phyloP scores from a whole-genome alignment of 2,113 vertebrate genomes.

The Oncorhynchus kisutch region DNA sequence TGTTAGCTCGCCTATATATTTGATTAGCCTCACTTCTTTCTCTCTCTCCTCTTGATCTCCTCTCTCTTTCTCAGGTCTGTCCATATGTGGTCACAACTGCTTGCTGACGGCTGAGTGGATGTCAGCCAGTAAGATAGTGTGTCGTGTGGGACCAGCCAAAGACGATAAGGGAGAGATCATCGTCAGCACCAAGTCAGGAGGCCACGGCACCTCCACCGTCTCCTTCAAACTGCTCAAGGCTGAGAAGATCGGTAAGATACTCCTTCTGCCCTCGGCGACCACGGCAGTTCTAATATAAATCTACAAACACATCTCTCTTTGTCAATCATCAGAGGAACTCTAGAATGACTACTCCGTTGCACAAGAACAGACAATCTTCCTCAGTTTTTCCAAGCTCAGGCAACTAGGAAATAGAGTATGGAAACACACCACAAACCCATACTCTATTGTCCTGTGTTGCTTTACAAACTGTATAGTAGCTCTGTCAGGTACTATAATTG shows the following conservation, averaged over 20 bases:
- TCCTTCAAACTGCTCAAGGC: slow-evolving; percentile 93
- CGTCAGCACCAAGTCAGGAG: slow-evolving; percentile 94
- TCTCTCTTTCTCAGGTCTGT: slow-evolving; percentile 78
- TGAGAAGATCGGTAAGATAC: slow-evolving; percentile 90
- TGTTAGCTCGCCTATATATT: neutral
- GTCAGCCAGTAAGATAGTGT: slow-evolving; percentile 96
- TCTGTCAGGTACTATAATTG: slow-evolving; percentile 12
- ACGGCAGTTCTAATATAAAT: too few species aligned
- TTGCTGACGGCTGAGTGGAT: slow-evolving; percentile 98
- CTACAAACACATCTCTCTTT: neutral
- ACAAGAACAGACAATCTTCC: neutral
- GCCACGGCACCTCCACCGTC: slow-evolving; percentile 91
- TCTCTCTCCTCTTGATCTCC: too few species aligned
- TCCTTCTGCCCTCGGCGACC: too few species aligned
- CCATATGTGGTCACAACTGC: slow-evolving; percentile 96
- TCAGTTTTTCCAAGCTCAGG: neutral
- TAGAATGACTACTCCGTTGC: too few species aligned
- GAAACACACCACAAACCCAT: too few species aligned
- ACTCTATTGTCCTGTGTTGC: neutral
- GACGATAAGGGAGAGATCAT: slow-evolving; percentile 97
- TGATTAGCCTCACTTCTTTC: slow-evolving; percentile 38
- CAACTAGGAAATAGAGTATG: neutral
- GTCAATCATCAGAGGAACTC: neutral
- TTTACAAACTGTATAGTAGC: neutral
- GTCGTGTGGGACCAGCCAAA: slow-evolving; percentile 94